Percentiles rank a stretch among this genome's conserved stretches.
These are phyloP conservation scores for Typhlichthys eigenmanni DNA, from an alignment of 2,797 vertebrate genomes.

Conservation along the genomic window DNA sequence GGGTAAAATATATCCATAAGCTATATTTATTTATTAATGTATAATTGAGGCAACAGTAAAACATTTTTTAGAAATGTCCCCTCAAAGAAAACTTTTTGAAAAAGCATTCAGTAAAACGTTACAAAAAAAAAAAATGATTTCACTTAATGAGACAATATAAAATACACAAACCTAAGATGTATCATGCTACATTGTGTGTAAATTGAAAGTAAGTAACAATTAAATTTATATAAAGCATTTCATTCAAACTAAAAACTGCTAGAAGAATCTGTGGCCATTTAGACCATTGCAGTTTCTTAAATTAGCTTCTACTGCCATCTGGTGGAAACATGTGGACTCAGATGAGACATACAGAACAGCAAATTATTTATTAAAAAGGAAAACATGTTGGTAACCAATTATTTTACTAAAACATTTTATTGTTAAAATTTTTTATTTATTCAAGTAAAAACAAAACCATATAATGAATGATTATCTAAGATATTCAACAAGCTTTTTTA, in stretches of 20 bases:
- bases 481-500: conserved; percentile 71
- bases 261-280: neutral
- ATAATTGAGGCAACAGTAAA: neutral
- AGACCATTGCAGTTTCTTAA: neutral
- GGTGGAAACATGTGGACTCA: neutral
- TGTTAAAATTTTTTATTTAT: neutral
- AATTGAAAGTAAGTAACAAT: too few relatives aligned
- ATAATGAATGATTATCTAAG: conserved; percentile 61
- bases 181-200: too few relatives aligned
- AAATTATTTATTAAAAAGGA: too few relatives aligned
- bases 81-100: neutral
- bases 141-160: too few relatives aligned
- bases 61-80: neutral
- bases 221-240: too few relatives aligned
- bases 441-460: conserved; percentile 33
- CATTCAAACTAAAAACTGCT: too few relatives aligned
- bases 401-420: neutral
- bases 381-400: neutral
- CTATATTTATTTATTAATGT: too few relatives aligned
- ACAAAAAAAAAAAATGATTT: too few relatives aligned
- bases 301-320: conserved; percentile 1
- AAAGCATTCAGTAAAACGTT: neutral
- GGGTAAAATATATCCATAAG: neutral
- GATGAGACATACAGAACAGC: neutral
- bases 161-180: too few relatives aligned